Percentiles rank a stretch among this genome's conserved stretches.
phyloP scores from a whole-genome alignment of 2,797 vertebrate species.

The Syngnathus acus region DNA sequence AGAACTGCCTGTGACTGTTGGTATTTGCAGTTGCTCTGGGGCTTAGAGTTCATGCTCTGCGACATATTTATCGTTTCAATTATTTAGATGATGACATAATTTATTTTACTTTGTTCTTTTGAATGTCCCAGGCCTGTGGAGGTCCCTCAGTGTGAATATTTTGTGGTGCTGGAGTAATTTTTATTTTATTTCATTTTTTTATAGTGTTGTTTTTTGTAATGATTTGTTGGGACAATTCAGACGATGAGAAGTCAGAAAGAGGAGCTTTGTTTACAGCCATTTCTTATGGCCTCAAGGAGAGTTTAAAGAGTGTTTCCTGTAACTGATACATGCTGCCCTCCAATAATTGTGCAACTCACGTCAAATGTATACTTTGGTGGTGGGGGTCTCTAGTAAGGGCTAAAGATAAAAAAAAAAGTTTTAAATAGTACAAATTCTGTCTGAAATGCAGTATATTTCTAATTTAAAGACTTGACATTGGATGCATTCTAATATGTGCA shows the following conservation, averaged over 20 bases:
- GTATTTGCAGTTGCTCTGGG: slow-evolving; percentile 54
- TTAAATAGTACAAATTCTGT: neutral
- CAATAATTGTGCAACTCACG: slow-evolving; percentile 55
- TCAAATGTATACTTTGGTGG: slow-evolving; percentile 5
- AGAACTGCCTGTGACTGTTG: slow-evolving; percentile 58
- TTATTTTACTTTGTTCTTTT: slow-evolving; percentile 56
- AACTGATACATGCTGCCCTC: slow-evolving; percentile 58
- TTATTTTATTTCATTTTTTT: neutral
- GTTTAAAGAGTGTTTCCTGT: slow-evolving; percentile 70
- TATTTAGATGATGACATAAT: slow-evolving; percentile 54
- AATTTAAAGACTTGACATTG: neutral
- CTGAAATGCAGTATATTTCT: neutral
- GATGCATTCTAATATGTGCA: neutral
- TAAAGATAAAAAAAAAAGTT: neutral
- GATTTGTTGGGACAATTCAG: slow-evolving; percentile 14
- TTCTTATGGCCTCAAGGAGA: slow-evolving; percentile 67
- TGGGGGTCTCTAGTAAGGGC: neutral
- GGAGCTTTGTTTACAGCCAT: slow-evolving; percentile 66
- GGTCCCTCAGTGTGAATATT: slow-evolving; percentile 7
- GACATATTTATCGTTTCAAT: slow-evolving; percentile 63
- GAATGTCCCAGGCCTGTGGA: slow-evolving; percentile 23
- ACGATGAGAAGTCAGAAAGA: slow-evolving; percentile 61
- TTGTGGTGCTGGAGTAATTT: neutral
- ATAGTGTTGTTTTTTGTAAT: neutral
- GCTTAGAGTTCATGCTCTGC: slow-evolving; percentile 48